Evolutionary conservation across 2,797 vertebrate genomes (phyloP).

Genomic region (Pipistrellus kuhlii): DNA sequence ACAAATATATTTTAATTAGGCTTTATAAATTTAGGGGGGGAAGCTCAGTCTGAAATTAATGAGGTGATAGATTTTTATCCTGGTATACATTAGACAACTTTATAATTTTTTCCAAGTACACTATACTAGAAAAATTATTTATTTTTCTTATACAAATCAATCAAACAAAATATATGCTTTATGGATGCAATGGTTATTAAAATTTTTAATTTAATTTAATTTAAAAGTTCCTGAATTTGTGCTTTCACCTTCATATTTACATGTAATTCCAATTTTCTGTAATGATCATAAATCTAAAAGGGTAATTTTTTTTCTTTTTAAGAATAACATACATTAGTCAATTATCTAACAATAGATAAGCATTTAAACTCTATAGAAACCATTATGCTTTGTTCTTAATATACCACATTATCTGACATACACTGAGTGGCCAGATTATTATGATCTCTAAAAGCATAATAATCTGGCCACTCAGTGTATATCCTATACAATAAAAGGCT

Average conservation of each 20-base stretch:
- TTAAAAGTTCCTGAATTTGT: background rate
- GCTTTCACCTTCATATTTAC: background rate
- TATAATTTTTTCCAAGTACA: conserved; percentile 54
- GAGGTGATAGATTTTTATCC: conserved; percentile 50
- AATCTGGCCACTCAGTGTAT: too few species aligned
- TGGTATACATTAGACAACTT: conserved; percentile 50
- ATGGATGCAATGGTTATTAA: background rate
- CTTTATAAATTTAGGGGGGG: background rate
- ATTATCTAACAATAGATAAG: background rate
- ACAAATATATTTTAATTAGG: conserved; percentile 44
- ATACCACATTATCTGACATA: background rate
- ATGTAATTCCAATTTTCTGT: conserved; percentile 16
- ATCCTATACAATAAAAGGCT: too few species aligned
- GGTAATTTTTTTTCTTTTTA: background rate
- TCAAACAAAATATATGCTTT: conserved; percentile 18
- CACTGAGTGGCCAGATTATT: too few species aligned
- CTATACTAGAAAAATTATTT: conserved; percentile 55
- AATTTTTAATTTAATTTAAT: background rate
- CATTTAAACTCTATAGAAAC: conserved; percentile 12
- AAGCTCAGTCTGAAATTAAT: conserved; percentile 30
- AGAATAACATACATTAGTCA: background rate
- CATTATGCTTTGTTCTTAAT: background rate
- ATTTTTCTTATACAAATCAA: conserved; percentile 69
- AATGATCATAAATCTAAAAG: background rate
- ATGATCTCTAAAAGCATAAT: too few species aligned